These are phyloP conservation scores for Spilogale gracilis DNA, from an alignment of 2,113 vertebrate species.

Conservation along the genomic window DNA sequence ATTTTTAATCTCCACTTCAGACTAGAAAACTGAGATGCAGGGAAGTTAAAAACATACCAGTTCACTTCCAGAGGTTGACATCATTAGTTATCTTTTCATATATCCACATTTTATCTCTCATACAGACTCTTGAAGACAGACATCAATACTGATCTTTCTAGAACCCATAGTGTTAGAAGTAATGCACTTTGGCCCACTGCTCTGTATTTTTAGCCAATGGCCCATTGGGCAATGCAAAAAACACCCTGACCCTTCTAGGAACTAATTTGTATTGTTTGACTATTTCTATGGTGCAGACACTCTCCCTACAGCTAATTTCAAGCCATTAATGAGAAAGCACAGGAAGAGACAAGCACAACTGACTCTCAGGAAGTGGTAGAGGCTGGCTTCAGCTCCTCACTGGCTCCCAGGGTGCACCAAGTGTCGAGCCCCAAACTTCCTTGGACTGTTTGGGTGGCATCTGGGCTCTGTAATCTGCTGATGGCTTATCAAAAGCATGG, in stretches of 20 bases:
- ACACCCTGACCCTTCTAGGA: not conserved
- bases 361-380: fast-evolving
- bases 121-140: not conserved
- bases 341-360: fast-evolving
- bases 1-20: not conserved
- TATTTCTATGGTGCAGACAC: not conserved
- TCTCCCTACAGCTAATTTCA: not conserved
- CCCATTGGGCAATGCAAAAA: not conserved
- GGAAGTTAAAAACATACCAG: not conserved
- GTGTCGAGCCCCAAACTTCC: not conserved
- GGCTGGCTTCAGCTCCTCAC: too few relatives aligned
- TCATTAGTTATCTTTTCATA: not conserved
- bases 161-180: not conserved
- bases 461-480: not conserved
- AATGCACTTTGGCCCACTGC: not conserved
- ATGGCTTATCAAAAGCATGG: not conserved
- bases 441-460: not conserved
- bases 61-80: not conserved
- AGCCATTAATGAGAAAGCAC: not conserved
- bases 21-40: not conserved
- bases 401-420: not conserved
- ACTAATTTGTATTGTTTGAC: fast-evolving
- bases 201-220: not conserved
- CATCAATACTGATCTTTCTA: not conserved
- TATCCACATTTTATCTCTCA: not conserved